Conservation (phyloP, 2,113 vertebrate genomes). For the Carassius carassius region DNA sequence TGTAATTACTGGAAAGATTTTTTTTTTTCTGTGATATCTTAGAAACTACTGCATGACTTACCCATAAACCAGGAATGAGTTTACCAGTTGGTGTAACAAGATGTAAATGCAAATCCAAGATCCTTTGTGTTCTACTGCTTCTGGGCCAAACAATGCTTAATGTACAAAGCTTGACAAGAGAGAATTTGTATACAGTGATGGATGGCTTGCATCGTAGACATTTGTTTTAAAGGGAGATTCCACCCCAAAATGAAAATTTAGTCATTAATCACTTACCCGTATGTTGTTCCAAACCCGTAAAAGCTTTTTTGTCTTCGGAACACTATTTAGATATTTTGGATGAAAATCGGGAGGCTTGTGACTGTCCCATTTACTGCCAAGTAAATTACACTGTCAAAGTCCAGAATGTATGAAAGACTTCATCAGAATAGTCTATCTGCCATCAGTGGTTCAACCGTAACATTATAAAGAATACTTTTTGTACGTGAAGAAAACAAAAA, state of each 20-base stretch:
- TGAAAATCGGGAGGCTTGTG: too few relatives aligned
- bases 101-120: constrained; percentile 7
- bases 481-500: too few relatives aligned
- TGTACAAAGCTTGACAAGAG: neutral
- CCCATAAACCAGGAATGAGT: neutral
- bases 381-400: too few relatives aligned
- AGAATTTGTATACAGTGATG: constrained; percentile 5
- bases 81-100: neutral
- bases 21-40: neutral
- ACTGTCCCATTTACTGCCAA: too few relatives aligned
- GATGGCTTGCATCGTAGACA: neutral
- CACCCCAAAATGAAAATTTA: neutral
- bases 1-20: neutral
- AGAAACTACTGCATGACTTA: neutral
- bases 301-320: too few relatives aligned
- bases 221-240: neutral
- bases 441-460: too few relatives aligned
- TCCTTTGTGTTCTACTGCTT: neutral
- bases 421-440: too few relatives aligned
- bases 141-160: neutral
- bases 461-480: too few relatives aligned
- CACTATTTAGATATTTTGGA: too few relatives aligned
- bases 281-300: too few relatives aligned
- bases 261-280: too few relatives aligned
- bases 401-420: too few relatives aligned